Evolutionary conservation across 37 sponge, comb jelly and placozoan genomes (phyloP).

Genomic region (Spongilla lacustris): DNA sequence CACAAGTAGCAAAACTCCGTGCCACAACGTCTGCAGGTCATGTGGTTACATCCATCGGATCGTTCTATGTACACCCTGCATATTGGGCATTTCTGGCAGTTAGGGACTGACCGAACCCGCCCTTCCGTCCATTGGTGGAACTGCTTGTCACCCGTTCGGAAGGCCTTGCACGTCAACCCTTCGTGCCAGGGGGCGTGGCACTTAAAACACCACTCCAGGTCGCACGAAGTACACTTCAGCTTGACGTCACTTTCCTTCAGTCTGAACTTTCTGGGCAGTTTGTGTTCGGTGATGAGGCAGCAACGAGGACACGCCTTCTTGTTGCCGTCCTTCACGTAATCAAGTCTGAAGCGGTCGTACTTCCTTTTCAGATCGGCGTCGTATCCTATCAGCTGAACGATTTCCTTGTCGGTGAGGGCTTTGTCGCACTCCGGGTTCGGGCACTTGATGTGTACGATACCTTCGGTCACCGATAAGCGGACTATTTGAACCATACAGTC

Average conservation of each 20-base stretch:
- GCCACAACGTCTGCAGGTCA: constrained; percentile 77
- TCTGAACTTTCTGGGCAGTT: constrained; percentile 14
- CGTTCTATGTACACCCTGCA: constrained; percentile 80
- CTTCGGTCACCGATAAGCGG: constrained; percentile 39
- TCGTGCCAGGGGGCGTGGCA: constrained; percentile 91
- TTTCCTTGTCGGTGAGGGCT: constrained; percentile 3
- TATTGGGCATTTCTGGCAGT: constrained; percentile 77
- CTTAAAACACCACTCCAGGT: constrained; percentile 75
- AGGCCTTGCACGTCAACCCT: constrained; percentile 56
- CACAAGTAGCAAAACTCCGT: constrained; percentile 82
- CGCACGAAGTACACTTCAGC: constrained; percentile 62
- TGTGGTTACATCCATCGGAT: constrained; percentile 78
- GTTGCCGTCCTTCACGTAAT: constrained; percentile 11
- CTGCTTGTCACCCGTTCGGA: constrained; percentile 45
- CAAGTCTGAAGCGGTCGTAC: constrained; percentile 35
- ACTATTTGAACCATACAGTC: constrained; percentile 47
- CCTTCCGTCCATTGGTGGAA: constrained; percentile 66
- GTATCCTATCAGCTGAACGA: not conserved
- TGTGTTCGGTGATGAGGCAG: constrained; percentile 49
- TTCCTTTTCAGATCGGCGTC: constrained; percentile 8
- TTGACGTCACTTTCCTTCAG: constrained; percentile 39
- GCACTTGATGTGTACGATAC: constrained; percentile 46
- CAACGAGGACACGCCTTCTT: constrained; percentile 71
- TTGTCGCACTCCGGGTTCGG: constrained; percentile 67
- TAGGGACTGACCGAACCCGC: constrained; percentile 22